Base-by-base conservation (phyloP, 2,113 vertebrate species). In the Micromys minutus region DNA sequence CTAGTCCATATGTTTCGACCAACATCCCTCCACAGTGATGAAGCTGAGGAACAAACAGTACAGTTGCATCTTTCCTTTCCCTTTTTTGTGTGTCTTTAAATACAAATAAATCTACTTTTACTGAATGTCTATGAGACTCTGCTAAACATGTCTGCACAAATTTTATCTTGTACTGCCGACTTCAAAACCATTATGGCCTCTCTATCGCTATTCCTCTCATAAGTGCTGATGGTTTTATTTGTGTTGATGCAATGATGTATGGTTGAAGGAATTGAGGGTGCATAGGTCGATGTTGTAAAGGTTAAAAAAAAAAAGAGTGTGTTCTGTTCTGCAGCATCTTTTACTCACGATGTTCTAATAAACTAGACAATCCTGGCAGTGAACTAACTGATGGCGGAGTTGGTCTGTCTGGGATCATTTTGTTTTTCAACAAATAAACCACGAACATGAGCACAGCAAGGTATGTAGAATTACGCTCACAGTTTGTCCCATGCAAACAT, bases 351-450 rank as follows among this genome's bases (percentile, higher is more conserved):
- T 31, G 45, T 39, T 92, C 52, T 45, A 87, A 57, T 76, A 17
- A 74, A 84, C 71, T 79, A 87, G 39, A 79, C 61, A 57, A 87
- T n/a, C 1, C 55, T 34, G 12, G 7, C 19, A 36, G 42, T 21
- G 42, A 15, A 1, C 29, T 39, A 95, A 76, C 31, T 34, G 45
- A 87, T n/a, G 17, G 22, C 19, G 74, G 2, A 19, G 52, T 88
- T n/a, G 67, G 42, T 92, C 69, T 69, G n/a, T 9, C 61, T 87
- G n/a, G 7, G 65, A 87, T 83, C 91, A 81, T 79, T 36, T 29
- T 57, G 74, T 8, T 69, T 91, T 89, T 90, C 88, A 86, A 76
- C 69, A 93, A 89, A 93, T 89, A 93, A 47, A 8, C 39, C 50
- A 81, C 42, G 71, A 94, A 57, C 39, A 36, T 34, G 86, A 92